A percentile compares a stretch with the other conserved stretches of the same genome.
Evolutionary conservation across 2,113 vertebrate genomes (phyloP).

Genomic region (Recurvirostra avosetta): DNA sequence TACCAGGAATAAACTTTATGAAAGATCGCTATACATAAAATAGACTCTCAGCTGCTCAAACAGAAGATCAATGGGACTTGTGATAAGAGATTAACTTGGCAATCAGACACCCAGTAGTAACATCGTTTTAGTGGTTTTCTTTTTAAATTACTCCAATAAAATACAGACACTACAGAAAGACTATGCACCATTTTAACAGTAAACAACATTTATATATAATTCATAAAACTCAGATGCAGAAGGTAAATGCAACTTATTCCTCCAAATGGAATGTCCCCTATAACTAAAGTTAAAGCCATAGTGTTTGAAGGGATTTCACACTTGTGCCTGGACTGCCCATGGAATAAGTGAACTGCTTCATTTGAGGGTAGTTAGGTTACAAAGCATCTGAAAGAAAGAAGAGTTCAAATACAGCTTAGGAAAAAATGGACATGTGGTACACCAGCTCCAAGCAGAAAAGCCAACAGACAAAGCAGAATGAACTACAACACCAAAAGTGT

Average conservation of each 20-base stretch:
- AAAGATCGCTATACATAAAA: constrained; percentile 77
- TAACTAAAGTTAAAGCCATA: constrained; percentile 39
- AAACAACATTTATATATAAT: background rate
- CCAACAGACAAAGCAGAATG: background rate
- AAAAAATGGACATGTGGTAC: constrained; percentile 61
- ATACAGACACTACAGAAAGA: background rate
- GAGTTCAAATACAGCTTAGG: constrained; percentile 54
- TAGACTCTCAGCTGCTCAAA: constrained; percentile 81
- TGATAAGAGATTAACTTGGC: constrained; percentile 78
- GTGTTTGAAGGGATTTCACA: constrained; percentile 70
- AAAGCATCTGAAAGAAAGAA: constrained; percentile 61
- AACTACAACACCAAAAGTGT: background rate
- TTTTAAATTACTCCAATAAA: constrained; percentile 18
- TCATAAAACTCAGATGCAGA: background rate
- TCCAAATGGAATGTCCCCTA: constrained; percentile 29
- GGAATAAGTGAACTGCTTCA: constrained; percentile 59
- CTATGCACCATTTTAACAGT: background rate
- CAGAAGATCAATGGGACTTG: constrained; percentile 78
- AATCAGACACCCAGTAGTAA: constrained; percentile 67
- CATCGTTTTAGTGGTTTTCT: constrained; percentile 25
- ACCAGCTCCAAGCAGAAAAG: constrained; percentile 26
- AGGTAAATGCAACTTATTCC: constrained; percentile 1
- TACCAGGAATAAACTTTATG: constrained; percentile 83
- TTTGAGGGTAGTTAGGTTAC: constrained; percentile 66
- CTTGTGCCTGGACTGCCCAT: constrained; percentile 53